Conservation (phyloP, 2,113 vertebrate genomes). For the Bungarus multicinctus region DNA sequence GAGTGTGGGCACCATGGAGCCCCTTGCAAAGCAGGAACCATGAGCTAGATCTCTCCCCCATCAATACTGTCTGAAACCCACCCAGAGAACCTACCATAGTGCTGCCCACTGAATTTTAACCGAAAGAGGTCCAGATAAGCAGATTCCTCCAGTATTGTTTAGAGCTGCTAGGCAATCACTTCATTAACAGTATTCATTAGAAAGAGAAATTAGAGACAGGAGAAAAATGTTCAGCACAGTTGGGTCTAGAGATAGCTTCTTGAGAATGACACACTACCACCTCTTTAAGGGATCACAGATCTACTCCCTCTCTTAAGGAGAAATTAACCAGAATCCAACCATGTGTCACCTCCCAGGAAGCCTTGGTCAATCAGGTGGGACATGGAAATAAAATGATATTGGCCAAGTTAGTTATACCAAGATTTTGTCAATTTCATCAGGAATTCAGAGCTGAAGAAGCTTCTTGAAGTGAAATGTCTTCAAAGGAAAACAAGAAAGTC, state of each 20-base stretch:
- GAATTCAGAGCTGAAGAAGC: no score
- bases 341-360: neutral
- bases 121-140: neutral
- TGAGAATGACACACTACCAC: neutral
- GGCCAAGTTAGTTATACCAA: neutral
- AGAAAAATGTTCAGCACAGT: neutral
- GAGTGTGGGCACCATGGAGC: neutral
- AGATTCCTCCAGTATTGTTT: neutral
- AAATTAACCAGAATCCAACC: neutral
- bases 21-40: neutral
- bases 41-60: neutral
- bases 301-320: neutral
- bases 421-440: neutral
- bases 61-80: neutral
- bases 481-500: no score
- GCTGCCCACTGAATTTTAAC: neutral
- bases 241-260: neutral
- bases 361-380: neutral
- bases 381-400: neutral
- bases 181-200: neutral
- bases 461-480: no score
- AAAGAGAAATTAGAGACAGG: neutral
- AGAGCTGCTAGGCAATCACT: neutral
- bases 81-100: neutral
- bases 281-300: neutral